A percentile compares a stretch with the other conserved stretches of the same genome.
Conservation (phyloP, 2,113 vertebrate genomes). For the Cygnus atratus region DNA sequence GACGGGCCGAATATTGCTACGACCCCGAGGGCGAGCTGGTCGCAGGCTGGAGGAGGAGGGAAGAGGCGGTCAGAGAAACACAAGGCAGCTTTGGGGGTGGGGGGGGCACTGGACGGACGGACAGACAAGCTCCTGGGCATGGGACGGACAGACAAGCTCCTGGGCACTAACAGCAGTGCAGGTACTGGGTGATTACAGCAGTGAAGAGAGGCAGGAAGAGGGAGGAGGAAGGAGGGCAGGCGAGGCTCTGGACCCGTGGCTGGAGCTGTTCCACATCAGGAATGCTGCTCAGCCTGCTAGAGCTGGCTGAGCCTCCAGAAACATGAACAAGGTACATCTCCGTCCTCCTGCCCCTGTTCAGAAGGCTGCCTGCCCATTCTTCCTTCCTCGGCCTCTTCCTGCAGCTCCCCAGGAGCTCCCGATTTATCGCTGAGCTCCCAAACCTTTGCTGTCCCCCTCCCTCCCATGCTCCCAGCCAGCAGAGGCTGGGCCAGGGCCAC, state of each 20-base stretch:
- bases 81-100: rapidly evolving
- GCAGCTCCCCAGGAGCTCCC: too few relatives aligned
- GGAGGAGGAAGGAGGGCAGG: not conserved
- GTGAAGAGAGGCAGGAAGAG: not conserved
- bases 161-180: not conserved
- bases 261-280: not conserved
- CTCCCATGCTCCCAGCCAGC: too few relatives aligned
- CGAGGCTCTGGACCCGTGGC: rapidly evolving
- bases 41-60: constrained; percentile 84
- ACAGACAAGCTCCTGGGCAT: not conserved
- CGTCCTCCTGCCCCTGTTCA: not conserved
- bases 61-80: not conserved
- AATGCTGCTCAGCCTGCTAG: not conserved
- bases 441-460: too few relatives aligned
- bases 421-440: too few relatives aligned
- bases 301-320: not conserved
- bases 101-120: not conserved
- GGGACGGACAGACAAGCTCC: not conserved
- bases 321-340: too few relatives aligned
- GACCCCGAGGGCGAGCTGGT: constrained; percentile 96
- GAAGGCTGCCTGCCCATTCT: not conserved
- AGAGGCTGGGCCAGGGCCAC: too few relatives aligned
- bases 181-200: not conserved
- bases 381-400: not conserved
- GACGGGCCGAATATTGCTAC: constrained; percentile 98